phyloP scores from a whole-genome alignment of 1,140 invertebrate species.

The Pogonus chalceus region DNA sequence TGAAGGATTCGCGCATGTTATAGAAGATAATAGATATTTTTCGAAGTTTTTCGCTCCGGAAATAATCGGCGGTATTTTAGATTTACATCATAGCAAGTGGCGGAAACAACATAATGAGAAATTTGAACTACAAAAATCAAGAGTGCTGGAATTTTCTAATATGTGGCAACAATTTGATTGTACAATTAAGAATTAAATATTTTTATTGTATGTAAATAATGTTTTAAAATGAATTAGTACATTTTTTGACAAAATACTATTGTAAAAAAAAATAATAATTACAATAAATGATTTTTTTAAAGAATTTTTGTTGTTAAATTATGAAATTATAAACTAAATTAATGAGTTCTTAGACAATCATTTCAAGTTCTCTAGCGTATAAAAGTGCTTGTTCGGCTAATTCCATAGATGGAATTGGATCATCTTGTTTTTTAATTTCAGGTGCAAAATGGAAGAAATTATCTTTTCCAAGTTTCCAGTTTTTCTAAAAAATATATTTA shows the following conservation, averaged over 20 bases:
- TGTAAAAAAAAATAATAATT: no score
- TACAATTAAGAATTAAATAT: slow-evolving; percentile 18
- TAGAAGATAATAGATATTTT: slow-evolving; percentile 86
- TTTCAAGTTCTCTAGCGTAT: slow-evolving; percentile 97
- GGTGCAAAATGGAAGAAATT: slow-evolving; percentile 70
- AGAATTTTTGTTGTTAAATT: no score
- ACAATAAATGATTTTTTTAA: no score
- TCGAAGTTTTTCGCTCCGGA: slow-evolving; percentile 87
- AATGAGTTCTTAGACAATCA: slow-evolving; percentile 98
- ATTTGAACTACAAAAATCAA: slow-evolving; percentile 57
- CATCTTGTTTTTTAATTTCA: slow-evolving; percentile 59
- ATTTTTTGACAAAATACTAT: no score
- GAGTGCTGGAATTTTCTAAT: slow-evolving; percentile 55
- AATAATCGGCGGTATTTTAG: slow-evolving; percentile 89
- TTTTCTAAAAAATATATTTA: slow-evolving; percentile 40
- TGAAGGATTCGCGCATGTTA: slow-evolving; percentile 88
- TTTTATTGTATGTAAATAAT: not conserved
- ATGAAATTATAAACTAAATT: no score
- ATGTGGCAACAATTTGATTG: slow-evolving; percentile 55
- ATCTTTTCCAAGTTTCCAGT: slow-evolving; percentile 71
- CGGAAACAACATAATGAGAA: slow-evolving; percentile 64
- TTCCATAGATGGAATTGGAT: slow-evolving; percentile 81
- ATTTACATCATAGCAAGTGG: slow-evolving; percentile 77
- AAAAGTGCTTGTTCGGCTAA: slow-evolving; percentile 89
- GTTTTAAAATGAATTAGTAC: slow-evolving; percentile 9